Conservation (phyloP, 2,888 invertebrate genomes). For the Amiota minor region DNA sequence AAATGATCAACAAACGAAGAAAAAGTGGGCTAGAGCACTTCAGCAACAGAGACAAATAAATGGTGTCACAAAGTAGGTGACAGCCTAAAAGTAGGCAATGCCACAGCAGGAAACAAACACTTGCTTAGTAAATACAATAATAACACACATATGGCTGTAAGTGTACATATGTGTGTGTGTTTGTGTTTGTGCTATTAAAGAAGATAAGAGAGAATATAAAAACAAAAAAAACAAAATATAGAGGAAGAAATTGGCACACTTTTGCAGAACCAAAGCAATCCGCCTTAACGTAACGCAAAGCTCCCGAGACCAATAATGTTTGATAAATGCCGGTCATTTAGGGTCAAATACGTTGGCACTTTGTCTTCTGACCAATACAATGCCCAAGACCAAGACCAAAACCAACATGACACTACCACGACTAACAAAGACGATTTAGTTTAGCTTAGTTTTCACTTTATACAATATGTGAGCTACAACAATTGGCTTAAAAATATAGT, state of each 20-base stretch:
- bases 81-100: too few relatives aligned
- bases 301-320: slow-evolving; percentile 70
- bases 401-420: neutral
- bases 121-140: slow-evolving; percentile 4
- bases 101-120: slow-evolving; percentile 6
- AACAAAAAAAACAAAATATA: slow-evolving; percentile 25
- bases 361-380: slow-evolving; percentile 13
- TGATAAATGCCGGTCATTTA: slow-evolving; percentile 69
- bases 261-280: slow-evolving; percentile 48
- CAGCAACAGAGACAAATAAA: too few relatives aligned
- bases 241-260: neutral
- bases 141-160: too few relatives aligned
- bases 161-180: too few relatives aligned
- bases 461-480: neutral
- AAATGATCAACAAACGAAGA: too few relatives aligned
- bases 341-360: slow-evolving; percentile 61
- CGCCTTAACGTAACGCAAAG: slow-evolving; percentile 54
- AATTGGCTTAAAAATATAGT: neutral
- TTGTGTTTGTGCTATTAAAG: too few relatives aligned
- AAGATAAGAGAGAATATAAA: slow-evolving; percentile 35
- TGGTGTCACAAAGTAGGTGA: too few relatives aligned
- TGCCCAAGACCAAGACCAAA: neutral
- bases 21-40: too few relatives aligned
- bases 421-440: neutral
- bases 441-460: neutral